Evolutionary conservation across 2,888 invertebrate genomes (phyloP).

Genomic region (Nomada hirtipes): DNA sequence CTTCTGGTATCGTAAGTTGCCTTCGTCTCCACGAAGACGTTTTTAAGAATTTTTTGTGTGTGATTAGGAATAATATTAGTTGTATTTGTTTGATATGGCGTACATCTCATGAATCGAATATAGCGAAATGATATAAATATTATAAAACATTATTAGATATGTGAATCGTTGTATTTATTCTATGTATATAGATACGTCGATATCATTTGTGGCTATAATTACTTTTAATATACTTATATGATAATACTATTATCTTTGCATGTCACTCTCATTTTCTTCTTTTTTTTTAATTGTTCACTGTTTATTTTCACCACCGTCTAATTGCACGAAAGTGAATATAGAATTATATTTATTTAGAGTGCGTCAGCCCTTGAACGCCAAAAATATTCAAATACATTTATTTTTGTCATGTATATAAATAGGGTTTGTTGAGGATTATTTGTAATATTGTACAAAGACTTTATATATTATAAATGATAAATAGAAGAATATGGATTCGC

Average conservation of each 20-base stretch:
- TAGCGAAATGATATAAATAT: no score
- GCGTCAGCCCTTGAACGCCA: conserved; percentile 19
- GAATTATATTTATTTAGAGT: background rate
- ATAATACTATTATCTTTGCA: conserved; percentile 18
- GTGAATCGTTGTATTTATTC: background rate
- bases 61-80: no score
- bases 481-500: background rate
- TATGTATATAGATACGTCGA: background rate
- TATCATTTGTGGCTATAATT: background rate
- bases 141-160: background rate
- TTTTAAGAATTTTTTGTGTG: background rate
- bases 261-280: background rate
- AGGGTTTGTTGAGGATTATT: background rate
- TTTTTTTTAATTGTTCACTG: background rate
- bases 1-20: background rate
- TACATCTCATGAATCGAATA: no score
- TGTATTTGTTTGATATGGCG: no score
- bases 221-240: background rate
- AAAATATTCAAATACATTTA: conserved; percentile 21
- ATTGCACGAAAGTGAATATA: no score
- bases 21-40: background rate
- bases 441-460: background rate
- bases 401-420: background rate
- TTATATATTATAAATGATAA: background rate
- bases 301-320: no score